Evolutionary conservation across 1,140 invertebrate genomes (phyloP).

Genomic region (Leptinotarsa texana): DNA sequence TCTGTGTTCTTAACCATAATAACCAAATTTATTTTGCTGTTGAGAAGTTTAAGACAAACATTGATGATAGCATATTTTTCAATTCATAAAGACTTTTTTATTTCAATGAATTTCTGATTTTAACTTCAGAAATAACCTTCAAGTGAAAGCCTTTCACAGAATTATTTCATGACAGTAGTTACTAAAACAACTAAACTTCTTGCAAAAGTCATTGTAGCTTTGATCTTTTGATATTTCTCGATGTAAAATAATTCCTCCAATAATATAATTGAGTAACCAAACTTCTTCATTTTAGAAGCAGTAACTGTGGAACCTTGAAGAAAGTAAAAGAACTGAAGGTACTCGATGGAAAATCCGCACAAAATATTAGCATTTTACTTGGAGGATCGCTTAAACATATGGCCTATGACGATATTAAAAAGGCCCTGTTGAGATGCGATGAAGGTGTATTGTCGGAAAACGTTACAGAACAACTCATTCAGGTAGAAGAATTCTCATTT

Average conservation of each 20-base stretch:
- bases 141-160: too few relatives aligned
- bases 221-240: slow-evolving; percentile 6
- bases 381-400: slow-evolving; percentile 89
- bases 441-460: slow-evolving; percentile 79
- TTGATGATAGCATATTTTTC: too few relatives aligned
- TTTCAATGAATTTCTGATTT: too few relatives aligned
- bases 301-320: slow-evolving; percentile 65
- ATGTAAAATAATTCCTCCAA: too few relatives aligned
- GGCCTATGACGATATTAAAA: slow-evolving; percentile 82
- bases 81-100: too few relatives aligned
- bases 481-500: slow-evolving; percentile 49
- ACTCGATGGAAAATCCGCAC: slow-evolving; percentile 88
- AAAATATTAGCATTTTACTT: slow-evolving; percentile 92
- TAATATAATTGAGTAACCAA: background rate
- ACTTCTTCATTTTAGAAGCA: slow-evolving; percentile 54
- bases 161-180: background rate
- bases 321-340: slow-evolving; percentile 91
- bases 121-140: too few relatives aligned
- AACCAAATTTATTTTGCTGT: too few relatives aligned
- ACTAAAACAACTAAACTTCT: background rate
- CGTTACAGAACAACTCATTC: slow-evolving; percentile 81
- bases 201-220: slow-evolving; percentile 7
- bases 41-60: too few relatives aligned
- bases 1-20: too few relatives aligned
- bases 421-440: slow-evolving; percentile 83